Evolutionary conservation across 1,140 invertebrate genomes (phyloP).

Genomic region (Ips typographus): DNA sequence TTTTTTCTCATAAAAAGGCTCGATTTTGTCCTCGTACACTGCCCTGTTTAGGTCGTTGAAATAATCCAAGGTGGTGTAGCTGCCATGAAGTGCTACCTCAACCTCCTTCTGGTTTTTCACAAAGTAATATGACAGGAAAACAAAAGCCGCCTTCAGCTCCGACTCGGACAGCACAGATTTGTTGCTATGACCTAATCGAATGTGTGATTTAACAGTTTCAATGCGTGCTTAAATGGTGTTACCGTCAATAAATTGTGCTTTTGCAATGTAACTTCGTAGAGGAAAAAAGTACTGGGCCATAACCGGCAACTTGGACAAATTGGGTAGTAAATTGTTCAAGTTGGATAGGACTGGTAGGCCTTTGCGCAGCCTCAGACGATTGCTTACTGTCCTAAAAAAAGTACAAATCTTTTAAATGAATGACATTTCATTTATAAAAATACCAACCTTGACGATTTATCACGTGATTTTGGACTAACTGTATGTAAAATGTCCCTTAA

Average conservation of each 20-base stretch:
- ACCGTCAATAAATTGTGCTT: not conserved
- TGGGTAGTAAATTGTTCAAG: conserved; percentile 31
- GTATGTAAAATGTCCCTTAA: conserved; percentile 67
- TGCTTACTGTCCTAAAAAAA: conserved; percentile 30
- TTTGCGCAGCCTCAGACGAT: conserved; percentile 27
- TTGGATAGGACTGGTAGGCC: conserved; percentile 20
- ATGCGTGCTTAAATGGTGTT: not conserved
- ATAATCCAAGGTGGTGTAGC: conserved; percentile 29
- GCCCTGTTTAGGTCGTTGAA: conserved; percentile 19
- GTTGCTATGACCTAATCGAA: conserved; percentile 4
- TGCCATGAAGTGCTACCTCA: conserved; percentile 21
- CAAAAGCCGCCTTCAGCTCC: conserved; percentile 16
- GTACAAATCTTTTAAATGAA: not conserved
- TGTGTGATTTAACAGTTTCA: not conserved
- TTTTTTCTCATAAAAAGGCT: conserved; percentile 39
- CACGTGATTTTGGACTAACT: conserved; percentile 55
- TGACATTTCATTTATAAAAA: not conserved
- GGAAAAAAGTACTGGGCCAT: conserved; percentile 34
- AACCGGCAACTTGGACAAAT: conserved; percentile 32
- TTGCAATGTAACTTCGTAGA: conserved; percentile 13
- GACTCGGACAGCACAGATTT: conserved; percentile 9
- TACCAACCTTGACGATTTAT: conserved; percentile 56
- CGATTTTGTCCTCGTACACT: conserved; percentile 1
- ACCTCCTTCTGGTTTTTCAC: conserved; percentile 25
- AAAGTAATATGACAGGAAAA: conserved; percentile 20